Percentiles rank a stretch among this genome's conserved stretches.
These are phyloP conservation scores for Apis florea DNA, from an alignment of 1,140 invertebrate species.

Conservation along the genomic window DNA sequence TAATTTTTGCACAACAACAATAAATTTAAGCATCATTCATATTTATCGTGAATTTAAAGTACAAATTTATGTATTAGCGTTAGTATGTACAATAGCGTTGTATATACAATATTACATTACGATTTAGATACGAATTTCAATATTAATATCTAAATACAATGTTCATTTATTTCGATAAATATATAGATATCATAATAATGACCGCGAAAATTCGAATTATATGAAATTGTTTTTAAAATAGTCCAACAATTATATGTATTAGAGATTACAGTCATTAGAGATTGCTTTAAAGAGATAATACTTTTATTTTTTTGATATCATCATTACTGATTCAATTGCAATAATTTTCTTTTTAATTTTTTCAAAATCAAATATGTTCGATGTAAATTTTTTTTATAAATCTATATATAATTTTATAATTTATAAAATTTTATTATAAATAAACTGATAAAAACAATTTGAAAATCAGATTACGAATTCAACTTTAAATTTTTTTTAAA, in stretches of 20 bases:
- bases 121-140: neutral
- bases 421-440: neutral
- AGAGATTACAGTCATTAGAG: neutral
- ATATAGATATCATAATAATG: neutral
- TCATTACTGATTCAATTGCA: neutral
- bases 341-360: neutral
- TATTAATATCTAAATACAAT: neutral
- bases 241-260: neutral
- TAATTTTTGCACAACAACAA: neutral
- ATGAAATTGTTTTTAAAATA: neutral
- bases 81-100: no score
- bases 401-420: no score
- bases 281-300: neutral
- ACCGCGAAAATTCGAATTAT: conserved; percentile 6
- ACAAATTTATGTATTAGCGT: no score
- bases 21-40: neutral
- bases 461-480: neutral
- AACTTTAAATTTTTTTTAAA: neutral
- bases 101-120: no score
- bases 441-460: neutral
- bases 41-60: neutral
- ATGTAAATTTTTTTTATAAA: neutral
- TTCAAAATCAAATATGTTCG: neutral
- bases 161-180: neutral
- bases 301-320: neutral